A percentile compares a stretch with the other conserved stretches of the same genome.
phyloP scores from a whole-genome alignment of 2,113 vertebrate species.

The Apteryx mantelli region DNA sequence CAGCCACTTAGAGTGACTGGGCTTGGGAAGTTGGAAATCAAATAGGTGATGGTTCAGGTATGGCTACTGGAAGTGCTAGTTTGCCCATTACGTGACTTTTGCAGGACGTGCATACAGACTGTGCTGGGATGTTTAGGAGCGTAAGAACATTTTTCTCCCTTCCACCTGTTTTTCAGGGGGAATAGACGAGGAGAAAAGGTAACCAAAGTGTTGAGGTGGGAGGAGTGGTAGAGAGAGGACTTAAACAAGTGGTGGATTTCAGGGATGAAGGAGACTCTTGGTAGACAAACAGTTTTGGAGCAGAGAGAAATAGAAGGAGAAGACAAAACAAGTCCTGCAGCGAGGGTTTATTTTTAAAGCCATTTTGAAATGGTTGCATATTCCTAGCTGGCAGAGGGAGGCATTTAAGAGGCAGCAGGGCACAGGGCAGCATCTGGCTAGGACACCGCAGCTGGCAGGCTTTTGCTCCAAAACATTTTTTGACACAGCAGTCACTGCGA shows the following conservation, averaged over 20 bases:
- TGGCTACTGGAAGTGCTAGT: neutral
- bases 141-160: neutral
- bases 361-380: neutral
- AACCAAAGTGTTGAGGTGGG: neutral
- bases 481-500: accelerated
- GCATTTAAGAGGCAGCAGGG: neutral
- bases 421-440: neutral
- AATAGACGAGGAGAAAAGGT: accelerated
- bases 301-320: neutral
- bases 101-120: accelerated
- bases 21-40: neutral
- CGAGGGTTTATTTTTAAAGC: neutral
- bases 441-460: accelerated
- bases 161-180: neutral
- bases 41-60: neutral
- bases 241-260: neutral
- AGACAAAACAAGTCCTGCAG: neutral
- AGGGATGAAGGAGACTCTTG: neutral
- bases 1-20: neutral
- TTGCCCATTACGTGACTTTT: accelerated
- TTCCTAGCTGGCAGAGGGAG: neutral
- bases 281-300: neutral
- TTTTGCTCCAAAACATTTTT: neutral
- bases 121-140: neutral
- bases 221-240: neutral